A percentile compares a stretch with the other conserved stretches of the same genome.
These are phyloP conservation scores for Hypotaenidia okinawae DNA, from an alignment of 2,797 vertebrate genomes.

Conservation along the genomic window DNA sequence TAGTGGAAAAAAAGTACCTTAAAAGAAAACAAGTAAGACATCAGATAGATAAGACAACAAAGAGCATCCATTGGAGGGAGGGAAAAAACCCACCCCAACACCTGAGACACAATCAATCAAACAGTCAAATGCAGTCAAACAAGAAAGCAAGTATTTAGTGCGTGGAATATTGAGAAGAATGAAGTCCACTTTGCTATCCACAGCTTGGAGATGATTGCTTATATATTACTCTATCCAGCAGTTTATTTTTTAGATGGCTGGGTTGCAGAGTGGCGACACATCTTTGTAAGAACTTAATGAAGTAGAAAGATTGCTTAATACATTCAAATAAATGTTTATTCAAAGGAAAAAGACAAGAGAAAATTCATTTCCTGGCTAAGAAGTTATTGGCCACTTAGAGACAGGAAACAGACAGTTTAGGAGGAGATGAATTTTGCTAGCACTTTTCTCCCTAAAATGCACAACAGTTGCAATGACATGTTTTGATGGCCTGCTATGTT, in stretches of 20 bases:
- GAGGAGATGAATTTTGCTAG: not conserved
- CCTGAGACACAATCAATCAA: not conserved
- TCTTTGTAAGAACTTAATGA: not conserved
- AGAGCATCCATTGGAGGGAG: not conserved
- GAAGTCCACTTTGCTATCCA: not conserved
- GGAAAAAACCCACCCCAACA: not conserved
- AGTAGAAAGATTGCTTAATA: constrained; percentile 3
- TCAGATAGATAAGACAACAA: not conserved
- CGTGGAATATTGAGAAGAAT: not conserved
- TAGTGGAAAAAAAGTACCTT: not conserved
- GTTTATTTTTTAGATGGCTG: not conserved
- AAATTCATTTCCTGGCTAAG: not conserved
- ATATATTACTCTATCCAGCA: not conserved
- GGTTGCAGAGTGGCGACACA: not conserved
- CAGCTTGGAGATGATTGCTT: not conserved
- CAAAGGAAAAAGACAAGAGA: not conserved
- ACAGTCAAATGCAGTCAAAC: not conserved
- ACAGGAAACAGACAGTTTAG: not conserved
- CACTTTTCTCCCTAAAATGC: not conserved
- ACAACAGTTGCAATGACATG: not conserved
- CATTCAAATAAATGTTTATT: constrained; percentile 30
- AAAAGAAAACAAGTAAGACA: not conserved
- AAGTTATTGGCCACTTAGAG: not conserved
- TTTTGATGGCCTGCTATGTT: not conserved
- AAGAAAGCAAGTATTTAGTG: not conserved